phyloP scores from a whole-genome alignment of 2,113 vertebrate species.

The Phalacrocorax aristotelis region DNA sequence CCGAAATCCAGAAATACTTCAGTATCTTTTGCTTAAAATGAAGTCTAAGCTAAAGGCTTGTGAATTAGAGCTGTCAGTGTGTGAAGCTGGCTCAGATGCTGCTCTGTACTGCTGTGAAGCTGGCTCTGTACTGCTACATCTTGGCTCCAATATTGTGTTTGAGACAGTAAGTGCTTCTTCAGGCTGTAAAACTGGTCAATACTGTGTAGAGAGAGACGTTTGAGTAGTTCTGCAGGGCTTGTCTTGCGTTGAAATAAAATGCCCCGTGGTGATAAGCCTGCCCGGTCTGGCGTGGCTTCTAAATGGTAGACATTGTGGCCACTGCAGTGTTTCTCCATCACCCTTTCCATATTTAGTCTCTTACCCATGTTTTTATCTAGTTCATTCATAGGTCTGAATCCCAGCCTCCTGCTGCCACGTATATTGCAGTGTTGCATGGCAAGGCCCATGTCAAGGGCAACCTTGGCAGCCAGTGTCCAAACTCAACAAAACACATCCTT shows the following conservation, averaged over 20 bases:
- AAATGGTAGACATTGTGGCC: neutral
- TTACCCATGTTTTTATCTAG: neutral
- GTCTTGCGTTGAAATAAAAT: neutral
- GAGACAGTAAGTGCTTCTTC: neutral
- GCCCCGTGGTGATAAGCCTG: neutral
- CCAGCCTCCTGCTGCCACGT: neutral
- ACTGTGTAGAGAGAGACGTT: neutral
- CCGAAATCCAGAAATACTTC: neutral
- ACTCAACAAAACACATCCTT: neutral
- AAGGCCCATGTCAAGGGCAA: rapidly evolving
- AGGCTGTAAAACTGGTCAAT: neutral
- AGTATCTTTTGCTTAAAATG: neutral
- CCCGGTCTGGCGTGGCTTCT: neutral
- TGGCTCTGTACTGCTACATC: neutral
- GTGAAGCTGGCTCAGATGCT: neutral
- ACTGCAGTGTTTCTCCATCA: neutral
- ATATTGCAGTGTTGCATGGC: neutral
- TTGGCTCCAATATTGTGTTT: neutral
- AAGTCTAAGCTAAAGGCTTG: neutral
- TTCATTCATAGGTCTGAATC: neutral
- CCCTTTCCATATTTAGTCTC: neutral
- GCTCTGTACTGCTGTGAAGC: neutral
- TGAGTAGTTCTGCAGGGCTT: neutral
- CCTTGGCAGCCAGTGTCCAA: neutral
- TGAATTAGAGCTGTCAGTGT: neutral